Evolutionary conservation across 2,797 vertebrate genomes (phyloP).

Genomic region (Phoxinus dragarum): DNA sequence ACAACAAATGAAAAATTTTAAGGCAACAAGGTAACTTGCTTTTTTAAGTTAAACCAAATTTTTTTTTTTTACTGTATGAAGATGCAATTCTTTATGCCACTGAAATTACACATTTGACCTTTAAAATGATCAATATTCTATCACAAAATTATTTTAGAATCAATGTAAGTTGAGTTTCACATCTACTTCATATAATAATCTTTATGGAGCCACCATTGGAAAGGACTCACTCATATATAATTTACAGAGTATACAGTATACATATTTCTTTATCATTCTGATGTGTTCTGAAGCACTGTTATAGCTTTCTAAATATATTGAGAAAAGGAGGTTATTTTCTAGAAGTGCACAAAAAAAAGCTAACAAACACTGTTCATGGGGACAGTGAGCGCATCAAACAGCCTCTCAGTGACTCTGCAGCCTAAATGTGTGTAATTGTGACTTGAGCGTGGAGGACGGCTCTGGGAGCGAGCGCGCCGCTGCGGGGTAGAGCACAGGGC

Average conservation of each 20-base stretch:
- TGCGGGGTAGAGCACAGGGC: constrained; percentile 15
- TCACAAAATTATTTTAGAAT: background rate
- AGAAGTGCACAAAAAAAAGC: background rate
- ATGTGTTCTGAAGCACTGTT: background rate
- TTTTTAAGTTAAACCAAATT: too few species aligned
- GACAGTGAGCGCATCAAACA: background rate
- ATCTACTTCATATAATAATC: background rate
- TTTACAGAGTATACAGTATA: background rate
- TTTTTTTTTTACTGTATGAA: background rate
- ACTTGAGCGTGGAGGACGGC: background rate
- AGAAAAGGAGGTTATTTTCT: background rate
- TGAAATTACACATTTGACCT: background rate
- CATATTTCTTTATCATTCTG: background rate
- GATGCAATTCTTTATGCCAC: background rate
- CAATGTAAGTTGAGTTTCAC: background rate
- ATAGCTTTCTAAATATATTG: background rate
- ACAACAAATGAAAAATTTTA: too few species aligned
- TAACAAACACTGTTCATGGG: background rate
- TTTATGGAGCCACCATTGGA: background rate
- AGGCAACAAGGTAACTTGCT: too few species aligned
- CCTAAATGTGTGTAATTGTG: background rate
- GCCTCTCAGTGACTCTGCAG: background rate
- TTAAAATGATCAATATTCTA: background rate
- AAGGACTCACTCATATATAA: background rate
- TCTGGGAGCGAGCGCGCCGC: background rate